Base-by-base conservation (phyloP, 2,888 invertebrate species). In the Drosophila antonietae region DNA sequence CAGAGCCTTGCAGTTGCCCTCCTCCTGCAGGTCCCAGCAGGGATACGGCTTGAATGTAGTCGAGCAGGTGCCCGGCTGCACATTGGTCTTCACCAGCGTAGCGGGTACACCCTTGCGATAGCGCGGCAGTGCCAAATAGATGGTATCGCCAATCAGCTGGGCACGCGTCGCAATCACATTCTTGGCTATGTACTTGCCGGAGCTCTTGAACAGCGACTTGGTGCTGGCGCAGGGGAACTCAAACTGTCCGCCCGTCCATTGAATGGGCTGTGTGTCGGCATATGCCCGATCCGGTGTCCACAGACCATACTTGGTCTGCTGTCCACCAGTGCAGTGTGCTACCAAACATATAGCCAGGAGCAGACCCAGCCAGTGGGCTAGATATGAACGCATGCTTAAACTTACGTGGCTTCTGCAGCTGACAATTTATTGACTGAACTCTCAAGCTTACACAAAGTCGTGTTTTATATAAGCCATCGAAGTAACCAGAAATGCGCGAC, bases 41-140 rank as follows among this genome's bases (percentile, higher is more conserved):
- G 96, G 93, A 93, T 84, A 96, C 0, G 96, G 95, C 73, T 92
- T 88, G 12, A 95, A 91, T 1, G 92, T 91, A 0, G 94, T 93
- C 12, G 93, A 91, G 71, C 94, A 94, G n/a, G 90, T 87, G 41
- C 93, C 93, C 3, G 92, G 91, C 68, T 93, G 93, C 37, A 95
- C 85, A 0, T 92, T 91, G 2, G 94, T 92, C 68, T 93, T 93
- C 63, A 95, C 96, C 23, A 96, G 91, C 0, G 96, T 95, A 15
- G 95, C 95, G 0, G 96, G 94, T 1, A 96, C 94, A 3, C 96
- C 96, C 12, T 93, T 93, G 73, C 95, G 95, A 90, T 93, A 93
- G 4, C 95, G 93, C 0, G 95, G 95, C 76, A 95, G 79, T 0
- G 95, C 95, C 28, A 95, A 61, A 76, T 94, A 94, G 0, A 93